Conservation (phyloP, 2,797 vertebrate genomes). For the Choloepus didactylus region DNA sequence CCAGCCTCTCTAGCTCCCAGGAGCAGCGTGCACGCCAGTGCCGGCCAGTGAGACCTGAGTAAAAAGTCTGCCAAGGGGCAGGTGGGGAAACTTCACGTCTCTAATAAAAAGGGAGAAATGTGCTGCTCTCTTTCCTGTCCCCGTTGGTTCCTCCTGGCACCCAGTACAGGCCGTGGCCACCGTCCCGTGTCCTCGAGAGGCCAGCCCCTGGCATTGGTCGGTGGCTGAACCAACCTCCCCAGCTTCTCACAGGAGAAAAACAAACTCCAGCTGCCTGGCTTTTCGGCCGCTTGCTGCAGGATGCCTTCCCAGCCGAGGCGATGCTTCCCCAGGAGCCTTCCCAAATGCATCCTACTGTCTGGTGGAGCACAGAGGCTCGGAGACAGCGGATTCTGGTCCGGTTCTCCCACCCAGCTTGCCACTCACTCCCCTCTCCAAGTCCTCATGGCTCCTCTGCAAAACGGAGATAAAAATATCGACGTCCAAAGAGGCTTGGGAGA, state of each 20-base stretch:
- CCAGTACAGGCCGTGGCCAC: not conserved
- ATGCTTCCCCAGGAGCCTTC: too few relatives aligned
- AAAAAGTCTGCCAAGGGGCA: not conserved
- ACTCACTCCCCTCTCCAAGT: too few relatives aligned
- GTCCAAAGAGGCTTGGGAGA: not conserved
- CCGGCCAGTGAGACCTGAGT: not conserved
- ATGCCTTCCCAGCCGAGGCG: rapidly evolving
- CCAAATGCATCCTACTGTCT: not conserved
- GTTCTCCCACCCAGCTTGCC: not conserved
- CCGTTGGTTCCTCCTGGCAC: not conserved
- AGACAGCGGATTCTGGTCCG: not conserved
- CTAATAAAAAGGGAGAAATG: not conserved
- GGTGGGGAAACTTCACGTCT: not conserved
- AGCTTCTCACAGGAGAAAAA: not conserved
- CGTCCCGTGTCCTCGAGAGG: not conserved
- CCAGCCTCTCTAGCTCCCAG: too few relatives aligned
- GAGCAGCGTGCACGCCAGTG: too few relatives aligned
- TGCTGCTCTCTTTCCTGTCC: not conserved
- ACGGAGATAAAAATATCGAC: not conserved
- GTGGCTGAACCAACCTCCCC: not conserved
- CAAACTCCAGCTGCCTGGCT: not conserved
- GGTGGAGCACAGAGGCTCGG: not conserved
- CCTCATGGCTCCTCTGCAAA: not conserved
- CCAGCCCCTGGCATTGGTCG: not conserved
- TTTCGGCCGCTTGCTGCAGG: not conserved